These are phyloP conservation scores for Zosterops lateralis DNA, from an alignment of 2,113 vertebrate species.

Conservation along the genomic window DNA sequence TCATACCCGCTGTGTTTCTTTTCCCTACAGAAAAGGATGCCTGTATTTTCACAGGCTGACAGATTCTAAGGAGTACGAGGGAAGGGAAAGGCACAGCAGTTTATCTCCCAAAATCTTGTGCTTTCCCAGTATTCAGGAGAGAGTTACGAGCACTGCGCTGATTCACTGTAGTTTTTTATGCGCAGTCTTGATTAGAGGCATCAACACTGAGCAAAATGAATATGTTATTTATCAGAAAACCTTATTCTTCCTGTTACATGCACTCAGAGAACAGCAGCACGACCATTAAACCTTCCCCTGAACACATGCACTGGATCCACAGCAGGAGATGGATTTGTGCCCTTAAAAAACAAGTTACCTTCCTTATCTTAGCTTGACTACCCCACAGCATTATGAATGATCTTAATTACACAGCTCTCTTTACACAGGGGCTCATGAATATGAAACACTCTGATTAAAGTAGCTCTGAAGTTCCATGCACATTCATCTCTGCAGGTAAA, in stretches of 20 bases:
- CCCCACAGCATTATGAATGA: neutral
- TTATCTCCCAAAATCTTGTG: neutral
- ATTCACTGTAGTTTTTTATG: neutral
- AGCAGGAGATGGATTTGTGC: neutral
- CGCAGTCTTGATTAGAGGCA: neutral
- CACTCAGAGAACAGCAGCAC: neutral
- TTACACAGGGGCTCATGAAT: constrained; percentile 13
- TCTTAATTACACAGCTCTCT: constrained; percentile 11
- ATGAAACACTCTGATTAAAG: neutral
- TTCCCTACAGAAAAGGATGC: neutral
- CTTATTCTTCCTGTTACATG: neutral
- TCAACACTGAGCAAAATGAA: neutral
- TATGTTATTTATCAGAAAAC: neutral
- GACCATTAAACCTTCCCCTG: neutral
- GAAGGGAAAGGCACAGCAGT: neutral
- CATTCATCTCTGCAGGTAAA: neutral
- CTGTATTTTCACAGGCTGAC: neutral
- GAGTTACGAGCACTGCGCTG: neutral
- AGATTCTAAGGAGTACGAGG: neutral
- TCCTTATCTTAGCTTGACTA: constrained; percentile 6
- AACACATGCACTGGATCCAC: neutral
- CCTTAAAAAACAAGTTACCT: constrained; percentile 2
- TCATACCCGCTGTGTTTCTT: neutral
- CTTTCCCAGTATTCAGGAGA: neutral
- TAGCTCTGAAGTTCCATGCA: neutral